phyloP scores from a whole-genome alignment of 2,797 vertebrate species.

The Urocyon cinereoargenteus region DNA sequence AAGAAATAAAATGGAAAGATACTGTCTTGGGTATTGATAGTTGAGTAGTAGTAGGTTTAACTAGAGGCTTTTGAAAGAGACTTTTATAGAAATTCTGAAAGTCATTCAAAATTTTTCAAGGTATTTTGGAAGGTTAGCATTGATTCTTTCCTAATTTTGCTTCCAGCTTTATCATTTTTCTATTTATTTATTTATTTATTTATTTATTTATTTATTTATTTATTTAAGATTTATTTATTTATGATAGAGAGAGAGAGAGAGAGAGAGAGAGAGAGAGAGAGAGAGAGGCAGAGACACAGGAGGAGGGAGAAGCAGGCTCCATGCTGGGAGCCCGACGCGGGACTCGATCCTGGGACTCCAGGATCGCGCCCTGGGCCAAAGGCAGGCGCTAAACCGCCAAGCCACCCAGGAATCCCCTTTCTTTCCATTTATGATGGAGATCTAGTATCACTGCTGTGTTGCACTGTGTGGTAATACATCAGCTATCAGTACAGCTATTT shows the following conservation, averaged over 20 bases:
- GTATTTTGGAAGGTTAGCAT: background rate
- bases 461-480: background rate
- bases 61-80: constrained; percentile 2
- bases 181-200: background rate
- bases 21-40: background rate
- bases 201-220: no score
- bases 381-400: no score
- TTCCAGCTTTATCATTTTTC: background rate
- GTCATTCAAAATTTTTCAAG: background rate
- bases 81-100: background rate
- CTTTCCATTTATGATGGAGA: background rate
- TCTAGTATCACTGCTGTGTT: background rate
- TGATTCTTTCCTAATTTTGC: constrained; percentile 45
- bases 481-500: background rate
- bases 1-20: constrained; percentile 10
- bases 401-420: background rate
- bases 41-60: constrained; percentile 24
- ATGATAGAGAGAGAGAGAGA: no score
- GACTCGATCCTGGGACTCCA: no score
- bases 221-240: no score
- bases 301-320: no score
- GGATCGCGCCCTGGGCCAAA: no score
- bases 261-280: no score
- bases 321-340: no score
- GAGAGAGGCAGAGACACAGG: no score